Base-by-base conservation (phyloP, 2,888 invertebrate species). In the Norana najaformis region DNA sequence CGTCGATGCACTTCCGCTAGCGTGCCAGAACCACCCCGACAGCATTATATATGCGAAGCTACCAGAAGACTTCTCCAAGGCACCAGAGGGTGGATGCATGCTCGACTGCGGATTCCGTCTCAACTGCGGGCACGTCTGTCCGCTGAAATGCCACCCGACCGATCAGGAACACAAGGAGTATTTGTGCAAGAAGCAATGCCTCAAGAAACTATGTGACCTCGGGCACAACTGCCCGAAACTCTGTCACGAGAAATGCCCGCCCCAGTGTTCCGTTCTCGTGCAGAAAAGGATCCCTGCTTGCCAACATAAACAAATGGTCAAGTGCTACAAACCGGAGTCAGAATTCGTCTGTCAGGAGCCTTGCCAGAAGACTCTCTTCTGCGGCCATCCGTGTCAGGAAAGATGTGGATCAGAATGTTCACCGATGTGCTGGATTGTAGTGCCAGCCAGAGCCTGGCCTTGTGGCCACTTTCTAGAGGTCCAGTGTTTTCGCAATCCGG, bases 71-170 rank as follows among this genome's bases (percentile, higher is more conserved):
- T 92, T 93, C 53, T 89, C 91, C 16, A 88, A 91, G 82, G 93
- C 92, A 18, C 94, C 94, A 13, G 94, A 94, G 90, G 95, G 95
- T 18, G 97, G 97, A 0, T 97, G 97, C 93, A 93, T 94, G 3
- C 93, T 94, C 90, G 95, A 94, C 35, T 97, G 97, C 93, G 95
- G 95, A 35, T 92, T 93, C 82, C 93, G 93, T 5, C 93, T 96
- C 88, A 90, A 92, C 0, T 97, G 97, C 93, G 96, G 96, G 0
- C 97, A 97, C 93, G 93, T 92, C 5, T 97, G 97, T 94, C 94
- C 94, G 1, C 94, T 95, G 82, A 92, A 96, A n/a, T 97, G 97
- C 93, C 97, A 97, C 93, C 94, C 95, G 3, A 94, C 95, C 88
- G 96, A 96, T 92, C 94, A 95, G 36, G 94, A 95, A 0, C 97